A percentile compares a stretch with the other conserved stretches of the same genome.
Conservation (phyloP, 2,888 invertebrate species). For the Nephrotoma flavescens region DNA sequence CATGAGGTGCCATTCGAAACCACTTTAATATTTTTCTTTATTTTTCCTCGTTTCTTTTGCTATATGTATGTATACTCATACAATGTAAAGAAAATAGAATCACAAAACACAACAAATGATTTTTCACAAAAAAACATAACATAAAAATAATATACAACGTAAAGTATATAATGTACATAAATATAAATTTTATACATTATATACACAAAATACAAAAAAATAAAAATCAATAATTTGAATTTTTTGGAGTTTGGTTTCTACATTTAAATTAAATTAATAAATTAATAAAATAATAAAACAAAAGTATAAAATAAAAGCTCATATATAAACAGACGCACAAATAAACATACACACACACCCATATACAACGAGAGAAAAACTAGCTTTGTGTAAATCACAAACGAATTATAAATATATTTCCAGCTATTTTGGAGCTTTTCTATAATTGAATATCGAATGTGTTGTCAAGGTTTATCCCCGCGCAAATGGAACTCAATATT, state of each 20-base stretch:
- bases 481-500: not conserved
- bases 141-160: not conserved
- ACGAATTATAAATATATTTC: not conserved
- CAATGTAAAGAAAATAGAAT: not conserved
- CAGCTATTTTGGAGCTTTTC: not conserved
- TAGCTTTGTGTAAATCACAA: not conserved
- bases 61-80: not conserved
- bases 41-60: not conserved
- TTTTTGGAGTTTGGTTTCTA: not conserved
- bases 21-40: not conserved
- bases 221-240: not conserved
- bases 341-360: not conserved
- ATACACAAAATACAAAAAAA: not conserved
- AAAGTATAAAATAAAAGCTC: not conserved
- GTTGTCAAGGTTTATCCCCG: not conserved
- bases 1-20: not conserved
- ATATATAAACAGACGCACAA: not conserved
- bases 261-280: not conserved
- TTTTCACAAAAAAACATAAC: not conserved
- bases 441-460: not conserved
- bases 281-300: not conserved
- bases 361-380: not conserved
- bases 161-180: not conserved
- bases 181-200: not conserved
- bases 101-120: not conserved